Percentiles rank a stretch among this genome's conserved stretches.
phyloP scores from a whole-genome alignment of 2,797 vertebrate species.

The Pipistrellus kuhlii region DNA sequence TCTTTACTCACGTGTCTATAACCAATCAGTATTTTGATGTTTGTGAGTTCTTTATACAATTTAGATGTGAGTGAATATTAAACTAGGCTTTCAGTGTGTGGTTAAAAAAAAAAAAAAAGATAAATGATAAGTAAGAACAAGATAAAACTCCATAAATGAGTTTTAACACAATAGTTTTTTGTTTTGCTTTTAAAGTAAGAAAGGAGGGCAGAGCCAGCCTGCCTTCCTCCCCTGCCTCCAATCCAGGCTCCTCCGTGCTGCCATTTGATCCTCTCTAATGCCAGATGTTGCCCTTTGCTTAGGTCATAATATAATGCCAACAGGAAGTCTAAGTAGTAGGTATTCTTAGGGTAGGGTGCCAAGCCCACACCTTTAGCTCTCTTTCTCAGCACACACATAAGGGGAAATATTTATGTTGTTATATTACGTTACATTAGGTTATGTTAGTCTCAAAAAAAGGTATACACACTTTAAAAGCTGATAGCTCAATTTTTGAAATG shows the following conservation, averaged over 20 bases:
- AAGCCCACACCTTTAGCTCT: neutral
- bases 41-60: conserved; percentile 59
- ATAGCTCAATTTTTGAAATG: too few species aligned
- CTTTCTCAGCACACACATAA: neutral
- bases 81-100: conserved; percentile 33
- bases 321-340: neutral
- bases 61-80: conserved; percentile 59
- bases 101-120: conserved; percentile 4
- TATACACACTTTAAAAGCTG: too few species aligned
- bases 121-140: conserved; percentile 33
- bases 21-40: conserved; percentile 67
- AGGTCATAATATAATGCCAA: neutral
- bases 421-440: neutral
- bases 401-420: neutral
- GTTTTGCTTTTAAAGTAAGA: neutral
- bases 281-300: neutral
- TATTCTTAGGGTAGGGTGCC: neutral
- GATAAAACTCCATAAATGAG: conserved; percentile 49
- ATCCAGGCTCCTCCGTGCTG: neutral
- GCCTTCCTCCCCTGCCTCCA: neutral
- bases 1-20: conserved; percentile 68
- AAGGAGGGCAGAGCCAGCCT: neutral
- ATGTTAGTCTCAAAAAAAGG: neutral
- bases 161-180: conserved; percentile 46
- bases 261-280: neutral